A percentile compares a stretch with the other conserved stretches of the same genome.
Conservation (phyloP, 2,888 invertebrate species). For the Aspidapion aeneum region DNA sequence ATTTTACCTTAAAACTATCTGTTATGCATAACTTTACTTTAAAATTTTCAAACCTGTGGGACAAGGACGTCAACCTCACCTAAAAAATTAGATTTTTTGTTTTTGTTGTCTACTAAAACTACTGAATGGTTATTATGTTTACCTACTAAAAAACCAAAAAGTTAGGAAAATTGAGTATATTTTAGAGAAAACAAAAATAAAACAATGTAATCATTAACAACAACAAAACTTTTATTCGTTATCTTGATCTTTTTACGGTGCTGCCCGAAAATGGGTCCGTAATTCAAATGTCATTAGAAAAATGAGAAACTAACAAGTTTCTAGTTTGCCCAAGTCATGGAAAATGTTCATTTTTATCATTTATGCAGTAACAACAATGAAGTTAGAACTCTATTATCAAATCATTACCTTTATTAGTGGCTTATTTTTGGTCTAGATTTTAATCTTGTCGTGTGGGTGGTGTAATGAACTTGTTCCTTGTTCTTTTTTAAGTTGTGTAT, state of each 20-base stretch:
- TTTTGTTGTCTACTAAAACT: too few species aligned
- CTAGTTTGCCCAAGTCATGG: slow-evolving; percentile 40
- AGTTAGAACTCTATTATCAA: slow-evolving; percentile 41
- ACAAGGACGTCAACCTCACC: too few species aligned
- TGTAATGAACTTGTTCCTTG: slow-evolving; percentile 15
- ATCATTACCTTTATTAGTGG: slow-evolving; percentile 30
- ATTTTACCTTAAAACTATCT: too few species aligned
- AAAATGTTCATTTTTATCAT: slow-evolving; percentile 36
- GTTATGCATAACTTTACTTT: too few species aligned
- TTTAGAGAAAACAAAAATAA: too few species aligned
- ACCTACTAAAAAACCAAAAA: too few species aligned
- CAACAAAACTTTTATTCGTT: background rate
- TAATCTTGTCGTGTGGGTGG: slow-evolving; percentile 22
- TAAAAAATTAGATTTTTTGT: too few species aligned
- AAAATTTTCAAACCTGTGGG: too few species aligned
- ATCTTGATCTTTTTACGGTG: background rate
- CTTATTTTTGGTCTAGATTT: slow-evolving; percentile 15
- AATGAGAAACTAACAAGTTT: slow-evolving; percentile 34
- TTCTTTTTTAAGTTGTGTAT: slow-evolving; percentile 11
- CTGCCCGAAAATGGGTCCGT: slow-evolving; percentile 23
- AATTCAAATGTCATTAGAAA: slow-evolving; percentile 33
- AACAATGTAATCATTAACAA: background rate
- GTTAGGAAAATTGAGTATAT: too few species aligned
- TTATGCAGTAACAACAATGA: too few species aligned
- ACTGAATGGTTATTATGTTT: too few species aligned